Evolutionary conservation across 2,113 vertebrate species (phyloP).

Genomic region (Myotis davidii): DNA sequence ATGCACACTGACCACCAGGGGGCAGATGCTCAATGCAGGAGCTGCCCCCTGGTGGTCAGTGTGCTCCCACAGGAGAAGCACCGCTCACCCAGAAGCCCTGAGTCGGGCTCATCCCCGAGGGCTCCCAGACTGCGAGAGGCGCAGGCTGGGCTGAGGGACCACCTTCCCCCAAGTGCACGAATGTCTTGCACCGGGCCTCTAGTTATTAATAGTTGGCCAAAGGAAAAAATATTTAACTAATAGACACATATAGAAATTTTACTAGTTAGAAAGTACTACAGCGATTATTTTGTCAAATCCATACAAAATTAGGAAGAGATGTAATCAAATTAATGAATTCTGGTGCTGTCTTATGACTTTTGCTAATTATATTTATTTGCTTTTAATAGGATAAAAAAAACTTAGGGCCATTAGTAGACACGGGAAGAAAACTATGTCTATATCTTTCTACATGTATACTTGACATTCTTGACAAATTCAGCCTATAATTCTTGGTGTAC

Average conservation of each 20-base stretch:
- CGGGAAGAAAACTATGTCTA: not conserved
- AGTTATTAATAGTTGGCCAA: not conserved
- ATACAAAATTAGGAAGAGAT: not conserved
- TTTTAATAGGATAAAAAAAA: slow-evolving; percentile 13
- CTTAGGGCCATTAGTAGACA: not conserved
- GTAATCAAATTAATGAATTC: slow-evolving; percentile 31
- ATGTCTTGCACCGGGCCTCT: too few species aligned
- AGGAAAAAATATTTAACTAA: slow-evolving; percentile 44
- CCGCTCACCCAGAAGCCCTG: too few species aligned
- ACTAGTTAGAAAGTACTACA: slow-evolving; percentile 16
- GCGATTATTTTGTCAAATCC: slow-evolving; percentile 35
- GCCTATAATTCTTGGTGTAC: not conserved
- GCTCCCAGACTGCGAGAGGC: too few species aligned
- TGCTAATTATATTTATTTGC: slow-evolving; percentile 34
- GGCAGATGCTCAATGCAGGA: too few species aligned
- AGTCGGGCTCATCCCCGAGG: too few species aligned
- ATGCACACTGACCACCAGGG: too few species aligned
- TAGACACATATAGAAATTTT: slow-evolving; percentile 33
- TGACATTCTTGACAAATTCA: slow-evolving; percentile 47
- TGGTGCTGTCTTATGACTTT: not conserved
- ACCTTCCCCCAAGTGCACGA: too few species aligned
- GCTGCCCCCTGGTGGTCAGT: too few species aligned
- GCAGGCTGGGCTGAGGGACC: too few species aligned
- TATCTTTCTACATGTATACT: not conserved
- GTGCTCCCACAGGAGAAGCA: too few species aligned